phyloP scores from a whole-genome alignment of 2,888 invertebrate species.

The Matsumyia berberina region DNA sequence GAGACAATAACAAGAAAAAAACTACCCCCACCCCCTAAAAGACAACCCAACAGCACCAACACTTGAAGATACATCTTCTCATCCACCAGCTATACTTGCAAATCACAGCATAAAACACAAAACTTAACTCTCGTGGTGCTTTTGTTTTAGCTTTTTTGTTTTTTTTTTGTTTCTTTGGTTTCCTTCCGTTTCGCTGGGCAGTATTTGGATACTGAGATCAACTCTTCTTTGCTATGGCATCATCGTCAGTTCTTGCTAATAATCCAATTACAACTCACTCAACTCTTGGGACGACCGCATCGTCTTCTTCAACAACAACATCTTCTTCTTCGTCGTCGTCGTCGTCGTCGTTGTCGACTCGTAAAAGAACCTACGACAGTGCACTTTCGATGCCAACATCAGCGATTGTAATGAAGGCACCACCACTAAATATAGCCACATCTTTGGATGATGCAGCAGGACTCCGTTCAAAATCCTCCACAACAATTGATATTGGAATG shows the following conservation, averaged over 20 bases:
- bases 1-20: slow-evolving; percentile 12
- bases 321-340: slow-evolving; percentile 75
- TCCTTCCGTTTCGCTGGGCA: slow-evolving; percentile 43
- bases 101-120: slow-evolving; percentile 29
- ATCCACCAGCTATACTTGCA: slow-evolving; percentile 26
- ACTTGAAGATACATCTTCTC: neutral
- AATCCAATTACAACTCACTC: slow-evolving; percentile 81
- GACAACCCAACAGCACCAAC: neutral
- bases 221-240: slow-evolving; percentile 80
- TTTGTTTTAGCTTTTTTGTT: slow-evolving; percentile 23
- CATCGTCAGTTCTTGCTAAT: slow-evolving; percentile 82
- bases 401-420: slow-evolving; percentile 71
- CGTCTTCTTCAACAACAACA: slow-evolving; percentile 67
- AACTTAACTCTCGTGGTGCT: slow-evolving; percentile 14
- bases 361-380: slow-evolving; percentile 83
- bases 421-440: slow-evolving; percentile 46
- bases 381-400: slow-evolving; percentile 81
- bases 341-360: slow-evolving; percentile 79
- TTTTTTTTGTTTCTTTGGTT: no score
- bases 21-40: slow-evolving; percentile 8
- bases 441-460: slow-evolving; percentile 65
- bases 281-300: slow-evolving; percentile 72
- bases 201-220: slow-evolving; percentile 43
- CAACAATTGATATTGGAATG: slow-evolving; percentile 53
- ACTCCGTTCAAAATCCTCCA: slow-evolving; percentile 51